Base-by-base conservation (phyloP, 2,888 invertebrate species). In the Leucoptera coffeella region DNA sequence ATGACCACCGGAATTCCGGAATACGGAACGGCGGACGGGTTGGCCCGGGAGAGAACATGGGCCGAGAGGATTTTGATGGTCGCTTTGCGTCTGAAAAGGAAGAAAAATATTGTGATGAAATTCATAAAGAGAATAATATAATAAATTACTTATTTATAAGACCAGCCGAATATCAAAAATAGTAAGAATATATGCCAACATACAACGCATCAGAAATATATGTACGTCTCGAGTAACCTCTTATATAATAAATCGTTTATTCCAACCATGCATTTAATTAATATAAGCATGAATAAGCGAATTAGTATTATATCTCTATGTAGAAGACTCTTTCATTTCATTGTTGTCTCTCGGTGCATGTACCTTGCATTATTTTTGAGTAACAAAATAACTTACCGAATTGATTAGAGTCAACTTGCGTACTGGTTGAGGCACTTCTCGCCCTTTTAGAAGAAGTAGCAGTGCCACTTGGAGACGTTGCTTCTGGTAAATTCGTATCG, bases 1-100 rank as follows among this genome's bases (percentile, higher is more conserved):
- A 91, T 2, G 97, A 99, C 99, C 99, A 99, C 43, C 94, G 88
- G 72, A 99, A 99, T 69, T 99, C 99, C 13, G 99, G 99, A 53
- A 99, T 99, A 38, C 99, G 80, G 69, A 99, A 99, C 3, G 97
- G 94, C 12, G 93, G 94, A 40, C 91, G 78, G 29, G 92, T 88
- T 19, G 92, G 89, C 4, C 92, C 90, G 31, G 93, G 89, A 42
- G 90, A 92, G 58, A 93, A 93, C 86, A 93, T 91, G 28, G 92
- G 90, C 29, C 91, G 77, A 11, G 79, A 78, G 42, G 82, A 81
- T 64, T 62, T 85, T 67, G 58, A 50, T 15, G 78, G 64, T 22
- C 77, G 69, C 47, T 77, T 77, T 4, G 64, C 47, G 45, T 76
- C 75, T 72, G 49, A 4, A 37, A 37, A 28, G 30, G 23, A 27